Evolutionary conservation across 2,888 invertebrate species (phyloP).

Genomic region (Ornithoptera alexandrae): DNA sequence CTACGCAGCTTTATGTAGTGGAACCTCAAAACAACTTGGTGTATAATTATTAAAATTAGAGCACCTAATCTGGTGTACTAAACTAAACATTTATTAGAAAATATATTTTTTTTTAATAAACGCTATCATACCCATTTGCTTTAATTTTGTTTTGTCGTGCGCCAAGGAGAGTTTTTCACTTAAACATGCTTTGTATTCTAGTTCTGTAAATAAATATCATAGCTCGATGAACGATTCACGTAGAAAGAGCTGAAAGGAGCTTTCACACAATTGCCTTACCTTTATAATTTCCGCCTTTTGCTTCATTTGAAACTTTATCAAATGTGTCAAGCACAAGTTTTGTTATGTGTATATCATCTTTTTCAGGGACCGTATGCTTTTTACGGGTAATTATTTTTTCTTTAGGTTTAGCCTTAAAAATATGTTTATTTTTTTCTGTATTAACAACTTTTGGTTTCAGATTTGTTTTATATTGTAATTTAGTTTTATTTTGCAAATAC

Average conservation of each 20-base stretch:
- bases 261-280: constrained; percentile 3
- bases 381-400: not conserved
- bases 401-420: constrained; percentile 1
- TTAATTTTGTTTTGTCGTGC: constrained; percentile 8
- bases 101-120: not conserved
- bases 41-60: too few relatives aligned
- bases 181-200: not conserved
- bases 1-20: too few relatives aligned
- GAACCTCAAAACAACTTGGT: too few relatives aligned
- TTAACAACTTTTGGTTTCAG: constrained; percentile 1
- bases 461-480: constrained; percentile 1
- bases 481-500: not conserved
- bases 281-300: constrained; percentile 7
- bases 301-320: constrained; percentile 5
- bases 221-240: not conserved
- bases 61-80: too few relatives aligned
- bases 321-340: not conserved
- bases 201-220: constrained; percentile 14
- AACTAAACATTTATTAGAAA: too few relatives aligned
- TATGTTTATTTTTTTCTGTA: constrained; percentile 1
- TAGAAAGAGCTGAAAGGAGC: not conserved
- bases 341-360: not conserved
- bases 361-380: not conserved
- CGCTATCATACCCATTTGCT: constrained; percentile 4
- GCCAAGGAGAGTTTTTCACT: constrained; percentile 6